Evolutionary conservation across 2,888 invertebrate species (phyloP), one percentile per base, ranked within the genome.

Genomic region (Drosophila anomelani): DNA sequence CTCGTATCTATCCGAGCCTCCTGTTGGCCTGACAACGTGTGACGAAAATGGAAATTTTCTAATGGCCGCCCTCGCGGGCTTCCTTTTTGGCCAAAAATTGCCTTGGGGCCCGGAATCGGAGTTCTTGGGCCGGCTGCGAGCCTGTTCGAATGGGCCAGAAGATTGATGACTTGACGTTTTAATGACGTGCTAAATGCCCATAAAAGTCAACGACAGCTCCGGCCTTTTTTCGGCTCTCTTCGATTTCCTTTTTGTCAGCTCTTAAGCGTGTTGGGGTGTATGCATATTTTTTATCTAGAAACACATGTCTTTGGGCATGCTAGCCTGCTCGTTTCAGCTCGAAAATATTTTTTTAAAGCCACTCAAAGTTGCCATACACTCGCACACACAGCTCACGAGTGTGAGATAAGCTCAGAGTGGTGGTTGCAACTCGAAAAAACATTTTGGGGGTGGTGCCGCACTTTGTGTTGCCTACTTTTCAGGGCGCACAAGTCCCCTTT

Each of bases 111-210:
- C 38, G 51, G 46, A 29, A 38, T 39, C 54, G 59, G 55, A 56
- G 60, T 73, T 73, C 46, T 66, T 46, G 66, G 67, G 61, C 51
- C n/a, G 77, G 57, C 91, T 92, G 92, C 71, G 88, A 78, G 70
- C 92, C 92, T 92, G 90, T 85, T 91, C 80, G 73, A 90, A 91
- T 85, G 85, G 78, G 88, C 86, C 87, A 91, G 92, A 92, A 92
- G 92, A 92, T 92, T 92, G 92, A 92, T 92, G 92, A 92, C 91
- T 91, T 92, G 92, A 92, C 92, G 88, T 91, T 91, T 92, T 90
- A 92, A 91, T 92, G 92, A 92, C 89, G 90, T 89, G 91, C 80
- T 80, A 82, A 90, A 83, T 85, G 83, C 55, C 79, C 78, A 87
- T 79, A 88, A 85, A 89, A 85, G 80, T 87, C 85, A 77, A 60